Evolutionary conservation across 2,888 invertebrate genomes (phyloP).

Genomic region (Drosophila robusta): DNA sequence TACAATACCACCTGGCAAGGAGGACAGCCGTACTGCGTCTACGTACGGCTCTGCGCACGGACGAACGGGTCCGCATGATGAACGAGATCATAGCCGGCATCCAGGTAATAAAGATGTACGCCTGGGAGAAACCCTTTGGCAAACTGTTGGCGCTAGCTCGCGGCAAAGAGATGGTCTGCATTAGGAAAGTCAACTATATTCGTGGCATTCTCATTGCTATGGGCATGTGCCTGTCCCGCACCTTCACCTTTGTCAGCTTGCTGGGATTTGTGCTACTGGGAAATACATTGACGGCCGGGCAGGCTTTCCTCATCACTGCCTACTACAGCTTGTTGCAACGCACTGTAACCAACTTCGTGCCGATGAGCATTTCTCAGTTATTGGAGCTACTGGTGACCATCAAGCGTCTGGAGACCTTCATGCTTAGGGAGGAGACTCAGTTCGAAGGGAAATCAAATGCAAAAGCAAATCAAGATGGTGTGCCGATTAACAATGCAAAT

Average conservation of each 20-base stretch:
- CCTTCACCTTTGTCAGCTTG: constrained; percentile 93
- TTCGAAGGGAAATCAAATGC: constrained; percentile 63
- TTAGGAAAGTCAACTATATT: constrained; percentile 90
- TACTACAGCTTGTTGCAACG: constrained; percentile 94
- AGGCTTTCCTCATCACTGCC: constrained; percentile 95
- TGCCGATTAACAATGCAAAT: background rate
- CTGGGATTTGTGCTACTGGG: constrained; percentile 90
- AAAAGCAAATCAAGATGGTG: too few relatives aligned
- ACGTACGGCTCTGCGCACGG: constrained; percentile 93
- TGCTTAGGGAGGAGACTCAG: constrained; percentile 86
- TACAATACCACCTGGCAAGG: constrained; percentile 92
- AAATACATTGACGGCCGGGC: constrained; percentile 90
- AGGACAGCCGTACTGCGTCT: constrained; percentile 87
- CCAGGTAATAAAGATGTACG: constrained; percentile 97
- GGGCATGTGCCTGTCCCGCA: constrained; percentile 94
- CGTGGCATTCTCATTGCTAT: constrained; percentile 91
- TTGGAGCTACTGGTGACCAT: constrained; percentile 88
- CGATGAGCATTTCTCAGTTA: constrained; percentile 88
- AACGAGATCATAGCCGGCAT: constrained; percentile 95
- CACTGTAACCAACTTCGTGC: constrained; percentile 94
- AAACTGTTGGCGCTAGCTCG: constrained; percentile 89
- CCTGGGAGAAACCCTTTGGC: constrained; percentile 95
- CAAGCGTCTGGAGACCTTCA: constrained; percentile 86
- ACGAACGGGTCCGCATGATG: constrained; percentile 95
- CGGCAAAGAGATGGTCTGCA: constrained; percentile 87